Evolutionary conservation across 2,113 vertebrate genomes (phyloP), one percentile per base, ranked within the genome.

Genomic region (Microcebus lehilahytsara): DNA sequence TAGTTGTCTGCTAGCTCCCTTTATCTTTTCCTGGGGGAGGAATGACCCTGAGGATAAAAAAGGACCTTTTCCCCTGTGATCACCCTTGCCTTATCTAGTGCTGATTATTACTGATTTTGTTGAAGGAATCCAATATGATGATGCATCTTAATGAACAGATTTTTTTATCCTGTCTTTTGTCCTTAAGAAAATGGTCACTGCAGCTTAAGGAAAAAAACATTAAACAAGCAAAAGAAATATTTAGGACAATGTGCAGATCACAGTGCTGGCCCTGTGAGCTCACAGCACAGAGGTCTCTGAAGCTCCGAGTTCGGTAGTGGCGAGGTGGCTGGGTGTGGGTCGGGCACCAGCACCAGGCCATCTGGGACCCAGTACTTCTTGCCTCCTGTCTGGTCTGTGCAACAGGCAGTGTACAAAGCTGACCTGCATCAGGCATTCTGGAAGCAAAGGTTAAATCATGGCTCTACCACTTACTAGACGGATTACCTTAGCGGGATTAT

Each of bases 71-170:
- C 13, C 9, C 46, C 75, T 90, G 64, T 84, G n/a, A 93, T 97
- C 67, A 80, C 32, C 58, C 51, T 91, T 75, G n/a, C 58, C 51
- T 92, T 64, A 87, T 83, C 53, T 77, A 49, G 22, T 81, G 14
- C 92, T 97, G 90, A 96, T 96, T 93, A 71, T 90, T 85, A 14
- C 25, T 66, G 64, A 88, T 81, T 74, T 71, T 91, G 74, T 96
- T 94, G 79, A 87, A 87, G 64, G 75, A 74, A 64, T 17, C 37
- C 5, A 22, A 11, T 46, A 9, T 83, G 58, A 86, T 81, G 30
- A 93, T 25, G 66, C 32, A 56, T 85, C 85, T 93, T 66, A 94
- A 64, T 67, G 42, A 85, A 89, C 22, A 53, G 60, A 46, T 95
- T 77, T 32, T 66, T 80, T 96, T 71, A 92, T 60, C 32, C 6